phyloP scores from a whole-genome alignment of 2,797 vertebrate species.

The Fistularia tabacaria region DNA sequence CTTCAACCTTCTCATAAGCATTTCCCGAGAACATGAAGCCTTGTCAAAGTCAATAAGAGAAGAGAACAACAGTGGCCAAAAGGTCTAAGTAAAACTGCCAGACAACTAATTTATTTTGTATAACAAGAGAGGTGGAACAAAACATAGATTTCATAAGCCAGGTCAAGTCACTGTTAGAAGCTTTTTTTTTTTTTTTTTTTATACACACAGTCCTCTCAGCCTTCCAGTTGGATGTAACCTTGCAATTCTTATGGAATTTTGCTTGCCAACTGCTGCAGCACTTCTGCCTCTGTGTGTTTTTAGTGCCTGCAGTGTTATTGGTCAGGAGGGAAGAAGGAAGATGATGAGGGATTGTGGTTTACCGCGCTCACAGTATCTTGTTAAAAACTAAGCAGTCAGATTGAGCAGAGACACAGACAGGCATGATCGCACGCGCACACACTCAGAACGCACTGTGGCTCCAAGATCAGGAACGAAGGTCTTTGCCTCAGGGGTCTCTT shows the following conservation, averaged over 20 bases:
- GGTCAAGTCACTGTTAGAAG: slow-evolving; percentile 53
- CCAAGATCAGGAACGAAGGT: slow-evolving; percentile 52
- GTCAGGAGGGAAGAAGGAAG: slow-evolving; percentile 26
- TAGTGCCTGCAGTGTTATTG: slow-evolving; percentile 53
- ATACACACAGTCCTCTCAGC: slow-evolving; percentile 30
- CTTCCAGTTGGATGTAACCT: slow-evolving; percentile 50
- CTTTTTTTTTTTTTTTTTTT: slow-evolving; percentile 40
- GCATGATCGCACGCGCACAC: slow-evolving; percentile 13
- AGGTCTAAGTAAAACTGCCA: slow-evolving; percentile 41
- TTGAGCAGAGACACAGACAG: slow-evolving; percentile 30
- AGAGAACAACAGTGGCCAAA: slow-evolving; percentile 32
- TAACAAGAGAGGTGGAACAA: slow-evolving; percentile 41
- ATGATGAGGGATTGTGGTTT: slow-evolving; percentile 37
- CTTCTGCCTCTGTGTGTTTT: slow-evolving; percentile 43
- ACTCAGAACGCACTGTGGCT: slow-evolving; percentile 29
- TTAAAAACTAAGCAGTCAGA: slow-evolving; percentile 58
- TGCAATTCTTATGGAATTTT: slow-evolving; percentile 33
- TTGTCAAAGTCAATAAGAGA: slow-evolving; percentile 39
- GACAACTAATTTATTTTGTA: slow-evolving; percentile 49
- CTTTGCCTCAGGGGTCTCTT: slow-evolving; percentile 42
- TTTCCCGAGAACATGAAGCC: slow-evolving; percentile 26
- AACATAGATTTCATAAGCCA: slow-evolving; percentile 57
- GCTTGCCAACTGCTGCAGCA: slow-evolving; percentile 48
- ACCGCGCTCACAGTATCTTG: slow-evolving; percentile 48
- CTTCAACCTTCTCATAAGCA: slow-evolving; percentile 10